Evolutionary conservation across 2,888 invertebrate genomes (phyloP).

Genomic region (Pristionchus entomophagus): DNA sequence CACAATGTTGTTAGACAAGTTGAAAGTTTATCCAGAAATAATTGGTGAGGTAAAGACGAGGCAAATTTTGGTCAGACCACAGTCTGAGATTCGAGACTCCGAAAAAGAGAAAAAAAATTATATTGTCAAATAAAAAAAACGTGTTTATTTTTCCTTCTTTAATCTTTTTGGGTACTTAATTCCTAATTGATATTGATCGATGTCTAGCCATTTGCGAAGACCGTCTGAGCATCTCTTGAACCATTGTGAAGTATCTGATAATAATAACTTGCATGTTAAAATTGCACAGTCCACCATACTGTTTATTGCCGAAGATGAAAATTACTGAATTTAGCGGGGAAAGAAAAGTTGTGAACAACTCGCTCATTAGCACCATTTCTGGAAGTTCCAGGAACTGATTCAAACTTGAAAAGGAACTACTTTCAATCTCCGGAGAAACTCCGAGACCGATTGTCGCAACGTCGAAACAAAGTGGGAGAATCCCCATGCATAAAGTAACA

Average conservation of each 20-base stretch:
- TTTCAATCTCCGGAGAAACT: neutral
- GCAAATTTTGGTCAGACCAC: too few relatives aligned
- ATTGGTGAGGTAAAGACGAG: too few relatives aligned
- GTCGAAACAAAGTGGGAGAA: neutral
- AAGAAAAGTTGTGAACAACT: neutral
- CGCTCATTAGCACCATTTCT: neutral
- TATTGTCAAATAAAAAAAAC: too few relatives aligned
- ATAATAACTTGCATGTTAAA: neutral
- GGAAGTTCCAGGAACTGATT: neutral
- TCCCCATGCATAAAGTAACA: neutral
- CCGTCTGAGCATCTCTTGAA: neutral
- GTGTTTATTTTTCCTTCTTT: too few relatives aligned
- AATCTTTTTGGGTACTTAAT: too few relatives aligned
- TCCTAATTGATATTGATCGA: neutral
- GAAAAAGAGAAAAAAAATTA: too few relatives aligned
- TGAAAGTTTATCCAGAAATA: too few relatives aligned
- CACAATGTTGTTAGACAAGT: too few relatives aligned
- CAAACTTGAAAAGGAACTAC: neutral
- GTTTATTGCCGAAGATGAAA: neutral
- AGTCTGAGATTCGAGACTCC: too few relatives aligned
- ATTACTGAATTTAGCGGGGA: neutral
- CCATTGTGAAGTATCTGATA: neutral
- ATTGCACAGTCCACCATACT: neutral
- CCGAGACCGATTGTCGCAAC: neutral
- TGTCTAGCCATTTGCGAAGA: neutral